These are phyloP conservation scores for Mamestra configurata DNA, from an alignment of 1,140 invertebrate genomes.

Conservation along the genomic window DNA sequence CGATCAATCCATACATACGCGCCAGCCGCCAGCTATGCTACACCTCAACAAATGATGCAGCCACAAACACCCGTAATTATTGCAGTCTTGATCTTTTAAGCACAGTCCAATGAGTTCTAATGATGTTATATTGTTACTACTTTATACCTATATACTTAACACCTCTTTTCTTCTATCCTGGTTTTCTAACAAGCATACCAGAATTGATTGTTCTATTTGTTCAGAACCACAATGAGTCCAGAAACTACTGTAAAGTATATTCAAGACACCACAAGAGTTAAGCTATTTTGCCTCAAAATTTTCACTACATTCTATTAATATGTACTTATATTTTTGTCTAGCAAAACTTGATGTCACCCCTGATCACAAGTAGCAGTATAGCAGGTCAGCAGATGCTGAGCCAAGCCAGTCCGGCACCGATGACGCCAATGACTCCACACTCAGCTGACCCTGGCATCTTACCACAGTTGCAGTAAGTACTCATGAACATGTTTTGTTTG, in stretches of 20 bases:
- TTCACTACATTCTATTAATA: not conserved
- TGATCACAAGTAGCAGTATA: conserved; percentile 89
- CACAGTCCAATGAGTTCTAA: not conserved
- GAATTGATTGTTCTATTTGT: no score
- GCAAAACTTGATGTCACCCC: conserved; percentile 96
- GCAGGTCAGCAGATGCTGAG: conserved; percentile 87
- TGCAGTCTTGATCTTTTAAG: not conserved
- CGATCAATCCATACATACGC: conserved; percentile 92
- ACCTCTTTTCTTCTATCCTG: no score
- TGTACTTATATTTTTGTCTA: conserved; percentile 73
- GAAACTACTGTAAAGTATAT: no score
- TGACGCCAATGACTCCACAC: conserved; percentile 98
- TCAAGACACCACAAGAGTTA: no score
- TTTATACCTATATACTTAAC: no score
- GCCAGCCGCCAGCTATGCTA: conserved; percentile 91
- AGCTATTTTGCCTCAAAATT: not conserved
- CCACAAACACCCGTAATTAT: conserved; percentile 94
- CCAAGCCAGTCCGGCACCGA: conserved; percentile 92
- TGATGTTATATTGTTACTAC: no score
- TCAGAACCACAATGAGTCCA: no score
- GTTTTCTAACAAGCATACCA: no score
- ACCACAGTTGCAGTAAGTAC: conserved; percentile 96
- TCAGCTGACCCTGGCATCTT: conserved; percentile 97
- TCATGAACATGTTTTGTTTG: no score
- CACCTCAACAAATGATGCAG: conserved; percentile 93